Evolutionary conservation across 1,140 invertebrate species (phyloP).

Genomic region (Brachionus sp.): DNA sequence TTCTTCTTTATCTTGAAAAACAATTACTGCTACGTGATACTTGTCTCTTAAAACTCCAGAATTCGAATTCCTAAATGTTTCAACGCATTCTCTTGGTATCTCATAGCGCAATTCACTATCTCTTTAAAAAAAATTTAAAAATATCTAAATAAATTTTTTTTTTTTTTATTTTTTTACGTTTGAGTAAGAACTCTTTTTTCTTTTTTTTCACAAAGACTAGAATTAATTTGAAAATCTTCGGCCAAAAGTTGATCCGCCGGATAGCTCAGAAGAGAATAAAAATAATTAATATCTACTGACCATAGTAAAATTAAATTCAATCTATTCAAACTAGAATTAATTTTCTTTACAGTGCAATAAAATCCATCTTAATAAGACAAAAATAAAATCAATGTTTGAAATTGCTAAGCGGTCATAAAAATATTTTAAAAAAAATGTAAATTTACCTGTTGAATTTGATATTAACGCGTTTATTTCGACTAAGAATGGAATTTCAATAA

Average conservation of each 20-base stretch:
- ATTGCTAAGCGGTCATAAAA: background rate
- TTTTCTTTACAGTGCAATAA: background rate
- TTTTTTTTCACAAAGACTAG: background rate
- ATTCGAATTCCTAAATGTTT: background rate
- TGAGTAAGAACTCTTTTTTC: background rate
- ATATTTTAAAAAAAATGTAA: background rate
- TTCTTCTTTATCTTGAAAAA: background rate
- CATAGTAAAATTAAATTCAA: background rate
- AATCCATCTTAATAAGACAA: conserved; percentile 26
- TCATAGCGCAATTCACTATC: background rate
- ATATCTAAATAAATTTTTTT: background rate
- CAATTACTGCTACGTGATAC: background rate
- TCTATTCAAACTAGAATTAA: background rate
- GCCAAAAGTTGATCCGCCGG: background rate
- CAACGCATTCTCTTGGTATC: background rate
- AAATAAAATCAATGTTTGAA: background rate
- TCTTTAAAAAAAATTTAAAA: background rate
- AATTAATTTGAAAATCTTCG: background rate
- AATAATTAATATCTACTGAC: background rate
- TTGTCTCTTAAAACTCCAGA: background rate
- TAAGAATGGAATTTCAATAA: conserved; percentile 16
- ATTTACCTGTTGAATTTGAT: conserved; percentile 29
- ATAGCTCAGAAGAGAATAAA: background rate
- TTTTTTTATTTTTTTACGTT: background rate
- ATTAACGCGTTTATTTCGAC: conserved; percentile 7